Conservation (phyloP, 2,113 vertebrate genomes). For the Dasyprocta punctata region DNA sequence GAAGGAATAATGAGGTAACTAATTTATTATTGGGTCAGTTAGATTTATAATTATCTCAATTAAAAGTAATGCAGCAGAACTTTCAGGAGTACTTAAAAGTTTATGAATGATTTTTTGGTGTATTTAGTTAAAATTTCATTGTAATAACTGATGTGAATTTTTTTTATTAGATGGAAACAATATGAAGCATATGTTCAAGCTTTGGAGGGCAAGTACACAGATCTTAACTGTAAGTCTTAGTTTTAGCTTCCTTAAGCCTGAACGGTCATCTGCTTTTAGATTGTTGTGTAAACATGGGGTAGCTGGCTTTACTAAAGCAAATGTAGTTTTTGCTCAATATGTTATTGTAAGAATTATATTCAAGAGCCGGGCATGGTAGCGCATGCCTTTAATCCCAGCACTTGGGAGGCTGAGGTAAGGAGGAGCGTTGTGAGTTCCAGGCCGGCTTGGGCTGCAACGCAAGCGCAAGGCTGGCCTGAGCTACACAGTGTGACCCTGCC, state of each 20-base stretch:
- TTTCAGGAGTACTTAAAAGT: background rate
- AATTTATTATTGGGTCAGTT: constrained; percentile 1
- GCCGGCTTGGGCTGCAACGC: no score
- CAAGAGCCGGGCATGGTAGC: no score
- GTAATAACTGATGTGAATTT: constrained; percentile 47
- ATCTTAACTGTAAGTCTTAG: constrained; percentile 96
- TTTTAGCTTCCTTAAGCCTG: constrained; percentile 38
- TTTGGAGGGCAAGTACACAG: constrained; percentile 98
- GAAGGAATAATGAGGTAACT: constrained; percentile 36
- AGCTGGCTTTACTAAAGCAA: constrained; percentile 13
- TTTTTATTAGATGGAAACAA: constrained; percentile 95
- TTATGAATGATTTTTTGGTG: background rate
- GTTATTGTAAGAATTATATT: constrained; percentile 36
- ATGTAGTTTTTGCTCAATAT: background rate
- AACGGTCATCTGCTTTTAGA: background rate
- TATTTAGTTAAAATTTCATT: constrained; percentile 49
- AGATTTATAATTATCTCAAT: background rate
- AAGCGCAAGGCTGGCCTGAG: no score
- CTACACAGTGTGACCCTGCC: no score
- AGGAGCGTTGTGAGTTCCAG: no score
- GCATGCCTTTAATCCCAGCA: no score
- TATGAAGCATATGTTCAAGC: constrained; percentile 98
- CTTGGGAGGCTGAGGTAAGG: no score
- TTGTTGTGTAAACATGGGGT: background rate
- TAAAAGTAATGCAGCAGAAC: constrained; percentile 31